Evolutionary conservation across 2,888 invertebrate genomes (phyloP).

Genomic region (Pollenia angustigena): DNA sequence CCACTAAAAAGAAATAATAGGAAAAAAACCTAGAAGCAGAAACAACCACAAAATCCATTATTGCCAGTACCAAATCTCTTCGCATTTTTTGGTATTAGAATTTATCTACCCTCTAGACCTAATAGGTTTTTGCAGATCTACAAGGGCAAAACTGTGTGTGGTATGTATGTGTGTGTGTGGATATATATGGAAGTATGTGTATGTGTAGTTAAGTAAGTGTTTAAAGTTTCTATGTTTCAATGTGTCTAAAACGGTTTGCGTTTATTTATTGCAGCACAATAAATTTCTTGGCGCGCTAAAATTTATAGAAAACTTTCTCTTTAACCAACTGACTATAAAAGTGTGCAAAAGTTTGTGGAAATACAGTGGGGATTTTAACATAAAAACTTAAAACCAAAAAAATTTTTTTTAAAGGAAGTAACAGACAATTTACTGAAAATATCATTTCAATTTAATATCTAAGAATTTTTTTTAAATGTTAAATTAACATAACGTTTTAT

Average conservation of each 20-base stretch:
- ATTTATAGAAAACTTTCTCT: slow-evolving; percentile 58
- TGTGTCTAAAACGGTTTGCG: slow-evolving; percentile 60
- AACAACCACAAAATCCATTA: slow-evolving; percentile 71
- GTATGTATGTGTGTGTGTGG: neutral
- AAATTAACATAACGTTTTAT: too few relatives aligned
- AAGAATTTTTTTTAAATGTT: too few relatives aligned
- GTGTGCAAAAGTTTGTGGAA: slow-evolving; percentile 19
- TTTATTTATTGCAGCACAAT: slow-evolving; percentile 72
- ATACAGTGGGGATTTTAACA: neutral
- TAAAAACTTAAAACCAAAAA: neutral
- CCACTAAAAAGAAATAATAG: neutral
- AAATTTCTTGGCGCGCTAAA: slow-evolving; percentile 60
- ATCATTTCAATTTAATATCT: neutral
- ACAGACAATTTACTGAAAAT: too few relatives aligned
- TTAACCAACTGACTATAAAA: slow-evolving; percentile 22
- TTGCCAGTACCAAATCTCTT: slow-evolving; percentile 66
- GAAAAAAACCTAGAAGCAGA: neutral
- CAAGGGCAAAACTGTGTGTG: neutral
- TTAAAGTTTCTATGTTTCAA: slow-evolving; percentile 33
- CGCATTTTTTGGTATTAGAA: slow-evolving; percentile 58
- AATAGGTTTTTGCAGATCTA: slow-evolving; percentile 44
- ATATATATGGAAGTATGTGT: neutral
- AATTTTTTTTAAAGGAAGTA: neutral
- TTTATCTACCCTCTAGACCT: slow-evolving; percentile 61
- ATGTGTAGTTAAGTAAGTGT: neutral